phyloP scores from a whole-genome alignment of 2,797 vertebrate genomes.

The Knipowitschia caucasica region DNA sequence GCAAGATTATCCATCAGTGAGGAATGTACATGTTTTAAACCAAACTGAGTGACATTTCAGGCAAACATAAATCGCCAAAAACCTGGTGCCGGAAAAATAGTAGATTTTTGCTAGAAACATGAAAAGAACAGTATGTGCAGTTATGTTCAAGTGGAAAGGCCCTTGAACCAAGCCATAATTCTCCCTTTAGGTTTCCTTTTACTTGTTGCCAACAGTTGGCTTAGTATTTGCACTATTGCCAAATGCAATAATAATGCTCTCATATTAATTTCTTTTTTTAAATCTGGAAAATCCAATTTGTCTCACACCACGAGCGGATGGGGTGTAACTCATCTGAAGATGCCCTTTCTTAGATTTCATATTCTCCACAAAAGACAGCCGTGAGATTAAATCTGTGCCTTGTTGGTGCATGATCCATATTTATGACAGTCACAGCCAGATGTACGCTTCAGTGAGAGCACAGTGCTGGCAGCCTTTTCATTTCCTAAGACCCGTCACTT shows the following conservation, averaged over 20 bases:
- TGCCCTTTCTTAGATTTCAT: slow-evolving; percentile 39
- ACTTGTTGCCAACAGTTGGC: not conserved
- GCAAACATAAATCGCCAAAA: too few relatives aligned
- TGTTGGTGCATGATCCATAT: slow-evolving; percentile 64
- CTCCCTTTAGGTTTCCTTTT: not conserved
- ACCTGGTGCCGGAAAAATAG: too few relatives aligned
- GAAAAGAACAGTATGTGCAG: too few relatives aligned
- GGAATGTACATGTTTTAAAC: too few relatives aligned
- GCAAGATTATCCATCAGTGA: too few relatives aligned
- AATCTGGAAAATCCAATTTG: not conserved
- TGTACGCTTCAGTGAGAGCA: slow-evolving; percentile 33
- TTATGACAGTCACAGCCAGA: slow-evolving; percentile 63
- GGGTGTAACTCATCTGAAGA: slow-evolving; percentile 25
- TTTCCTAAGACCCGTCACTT: slow-evolving; percentile 57
- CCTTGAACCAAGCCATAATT: not conserved
- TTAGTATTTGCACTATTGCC: not conserved
- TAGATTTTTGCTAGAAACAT: too few relatives aligned
- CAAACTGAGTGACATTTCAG: too few relatives aligned
- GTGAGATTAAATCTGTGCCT: slow-evolving; percentile 63
- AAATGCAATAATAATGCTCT: not conserved
- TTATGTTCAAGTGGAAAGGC: too few relatives aligned
- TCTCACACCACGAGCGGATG: slow-evolving; percentile 32
- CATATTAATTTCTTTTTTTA: too few relatives aligned
- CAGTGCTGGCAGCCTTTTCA: slow-evolving; percentile 48
- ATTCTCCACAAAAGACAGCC: slow-evolving; percentile 43